These are phyloP conservation scores for Spisula subtruncata DNA, from an alignment of 2,888 invertebrate species.

Conservation along the genomic window DNA sequence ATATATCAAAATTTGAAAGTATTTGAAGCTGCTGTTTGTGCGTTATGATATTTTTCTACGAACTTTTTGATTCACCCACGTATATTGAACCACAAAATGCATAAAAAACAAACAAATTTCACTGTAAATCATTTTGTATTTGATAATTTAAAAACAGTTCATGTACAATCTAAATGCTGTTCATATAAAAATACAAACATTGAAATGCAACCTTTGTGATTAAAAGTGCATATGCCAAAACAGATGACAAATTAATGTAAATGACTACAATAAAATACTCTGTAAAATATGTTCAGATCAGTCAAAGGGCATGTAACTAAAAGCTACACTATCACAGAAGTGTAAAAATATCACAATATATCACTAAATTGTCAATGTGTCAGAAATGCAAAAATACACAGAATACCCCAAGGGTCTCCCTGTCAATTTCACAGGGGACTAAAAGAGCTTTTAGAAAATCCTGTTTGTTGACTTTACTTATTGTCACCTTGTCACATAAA, in stretches of 20 bases:
- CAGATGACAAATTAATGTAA: constrained; percentile 5
- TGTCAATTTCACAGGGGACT: no score
- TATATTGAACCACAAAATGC: no score
- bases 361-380: neutral
- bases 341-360: neutral
- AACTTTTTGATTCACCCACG: no score
- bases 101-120: neutral
- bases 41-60: no score
- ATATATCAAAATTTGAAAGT: no score
- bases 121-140: neutral
- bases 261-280: neutral
- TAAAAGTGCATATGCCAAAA: neutral
- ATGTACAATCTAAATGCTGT: constrained; percentile 16
- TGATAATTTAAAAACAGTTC: neutral
- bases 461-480: no score
- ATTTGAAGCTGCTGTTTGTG: no score
- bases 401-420: no score
- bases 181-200: neutral
- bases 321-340: constrained; percentile 1
- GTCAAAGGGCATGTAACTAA: neutral
- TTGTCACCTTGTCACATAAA: neutral
- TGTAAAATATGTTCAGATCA: neutral
- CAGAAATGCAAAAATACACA: neutral
- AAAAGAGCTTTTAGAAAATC: no score
- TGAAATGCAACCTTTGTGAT: neutral